These are phyloP conservation scores for Shinisaurus crocodilurus DNA, from an alignment of 2,113 vertebrate genomes.

Conservation along the genomic window DNA sequence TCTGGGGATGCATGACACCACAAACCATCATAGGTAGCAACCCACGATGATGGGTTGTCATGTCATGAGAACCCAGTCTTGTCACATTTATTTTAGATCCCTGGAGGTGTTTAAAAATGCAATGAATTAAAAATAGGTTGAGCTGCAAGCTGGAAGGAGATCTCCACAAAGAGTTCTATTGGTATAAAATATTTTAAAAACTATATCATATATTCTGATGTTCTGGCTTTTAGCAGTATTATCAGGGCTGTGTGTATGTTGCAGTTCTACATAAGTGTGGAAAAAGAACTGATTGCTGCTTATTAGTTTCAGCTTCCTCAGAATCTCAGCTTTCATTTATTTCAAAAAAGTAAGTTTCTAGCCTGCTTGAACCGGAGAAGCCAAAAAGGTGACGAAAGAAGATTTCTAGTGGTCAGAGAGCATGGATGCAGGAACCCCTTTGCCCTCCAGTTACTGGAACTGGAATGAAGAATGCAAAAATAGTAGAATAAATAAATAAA, in stretches of 20 bases:
- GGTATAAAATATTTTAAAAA: not conserved
- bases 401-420: too few species aligned
- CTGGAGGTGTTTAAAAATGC: not conserved
- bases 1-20: too few species aligned
- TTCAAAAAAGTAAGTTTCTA: not conserved
- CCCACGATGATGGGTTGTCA: too few species aligned
- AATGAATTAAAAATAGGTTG: accelerated
- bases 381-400: too few species aligned
- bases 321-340: not conserved
- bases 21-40: too few species aligned
- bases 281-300: not conserved
- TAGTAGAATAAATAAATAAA: too few species aligned
- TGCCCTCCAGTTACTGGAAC: too few species aligned
- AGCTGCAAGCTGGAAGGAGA: not conserved
- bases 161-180: not conserved
- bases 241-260: not conserved
- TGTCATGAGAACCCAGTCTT: too few species aligned
- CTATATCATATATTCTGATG: too few species aligned
- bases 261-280: not conserved
- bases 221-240: not conserved
- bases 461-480: too few species aligned
- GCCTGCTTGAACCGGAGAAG: too few species aligned
- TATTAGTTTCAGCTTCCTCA: not conserved
- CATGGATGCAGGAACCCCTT: too few species aligned
- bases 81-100: not conserved